A percentile compares a stretch with the other conserved stretches of the same genome.
phyloP scores from a whole-genome alignment of 1,140 invertebrate genomes.

The Penaeus japonicus region DNA sequence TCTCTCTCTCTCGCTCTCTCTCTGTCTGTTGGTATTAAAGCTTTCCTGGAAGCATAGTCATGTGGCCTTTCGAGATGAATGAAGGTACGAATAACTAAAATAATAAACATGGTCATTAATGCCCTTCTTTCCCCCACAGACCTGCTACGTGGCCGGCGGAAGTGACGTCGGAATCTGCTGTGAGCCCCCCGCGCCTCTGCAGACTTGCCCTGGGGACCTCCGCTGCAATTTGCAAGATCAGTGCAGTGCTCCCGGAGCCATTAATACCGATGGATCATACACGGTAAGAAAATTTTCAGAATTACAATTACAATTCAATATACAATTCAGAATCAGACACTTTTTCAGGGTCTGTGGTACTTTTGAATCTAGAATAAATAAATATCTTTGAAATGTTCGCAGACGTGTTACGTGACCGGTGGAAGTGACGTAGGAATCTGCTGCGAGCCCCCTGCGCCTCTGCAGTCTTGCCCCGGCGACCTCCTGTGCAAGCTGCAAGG shows the following conservation, averaged over 20 bases:
- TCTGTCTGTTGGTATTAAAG: no score
- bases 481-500: constrained; percentile 61
- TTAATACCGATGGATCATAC: constrained; percentile 73
- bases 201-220: constrained; percentile 16
- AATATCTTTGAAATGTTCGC: no score
- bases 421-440: constrained; percentile 23
- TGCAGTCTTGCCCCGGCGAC: neutral
- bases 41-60: no score
- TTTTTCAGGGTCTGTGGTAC: no score
- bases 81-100: no score
- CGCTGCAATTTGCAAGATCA: constrained; percentile 61
- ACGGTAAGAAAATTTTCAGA: constrained; percentile 78
- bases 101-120: no score
- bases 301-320: constrained; percentile 56
- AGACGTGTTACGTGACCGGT: neutral
- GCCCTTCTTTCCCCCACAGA: no score
- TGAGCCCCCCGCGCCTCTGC: neutral
- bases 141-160: neutral
- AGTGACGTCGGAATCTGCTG: constrained; percentile 26
- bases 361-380: no score
- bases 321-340: no score
- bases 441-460: neutral
- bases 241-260: constrained; percentile 69
- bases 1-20: no score
- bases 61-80: no score